phyloP scores from a whole-genome alignment of 1,140 invertebrate species.

The Aporrectodea caliginosa region DNA sequence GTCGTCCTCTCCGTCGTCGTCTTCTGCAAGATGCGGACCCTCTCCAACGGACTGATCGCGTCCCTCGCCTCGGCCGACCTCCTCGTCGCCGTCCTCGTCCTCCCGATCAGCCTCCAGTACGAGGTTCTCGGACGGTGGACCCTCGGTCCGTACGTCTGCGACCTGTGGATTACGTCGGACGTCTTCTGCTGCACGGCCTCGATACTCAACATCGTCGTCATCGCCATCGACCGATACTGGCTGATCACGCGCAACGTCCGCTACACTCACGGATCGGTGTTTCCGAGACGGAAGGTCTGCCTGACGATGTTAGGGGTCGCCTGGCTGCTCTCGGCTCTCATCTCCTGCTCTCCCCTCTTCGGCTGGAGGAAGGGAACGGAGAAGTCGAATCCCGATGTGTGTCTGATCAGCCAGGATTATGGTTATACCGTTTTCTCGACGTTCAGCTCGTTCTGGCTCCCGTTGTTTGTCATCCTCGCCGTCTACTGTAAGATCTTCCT shows the following conservation, averaged over 20 bases:
- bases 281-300: slow-evolving; percentile 80
- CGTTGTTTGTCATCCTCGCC: slow-evolving; percentile 35
- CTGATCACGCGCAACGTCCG: slow-evolving; percentile 65
- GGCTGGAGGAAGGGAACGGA: slow-evolving; percentile 31
- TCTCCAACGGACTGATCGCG: slow-evolving; percentile 87
- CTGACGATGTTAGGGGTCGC: slow-evolving; percentile 79
- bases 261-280: slow-evolving; percentile 60
- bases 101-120: slow-evolving; percentile 33
- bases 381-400: slow-evolving; percentile 16
- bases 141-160: slow-evolving; percentile 76
- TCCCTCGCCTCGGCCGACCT: slow-evolving; percentile 89
- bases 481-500: slow-evolving; percentile 38
- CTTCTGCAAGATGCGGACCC: slow-evolving; percentile 32
- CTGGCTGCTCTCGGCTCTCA: slow-evolving; percentile 73
- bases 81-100: slow-evolving; percentile 71
- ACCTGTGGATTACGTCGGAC: slow-evolving; percentile 85
- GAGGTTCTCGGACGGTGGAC: slow-evolving; percentile 68
- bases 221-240: slow-evolving; percentile 88
- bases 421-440: slow-evolving; percentile 37
- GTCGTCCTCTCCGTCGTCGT: slow-evolving; percentile 32
- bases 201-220: slow-evolving; percentile 82
- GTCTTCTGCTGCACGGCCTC: slow-evolving; percentile 85
- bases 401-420: slow-evolving; percentile 31
- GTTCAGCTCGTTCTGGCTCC: slow-evolving; percentile 38
- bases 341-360: slow-evolving; percentile 68